Base-by-base conservation (phyloP, 2,113 vertebrate genomes). In the Xerus inauris region DNA sequence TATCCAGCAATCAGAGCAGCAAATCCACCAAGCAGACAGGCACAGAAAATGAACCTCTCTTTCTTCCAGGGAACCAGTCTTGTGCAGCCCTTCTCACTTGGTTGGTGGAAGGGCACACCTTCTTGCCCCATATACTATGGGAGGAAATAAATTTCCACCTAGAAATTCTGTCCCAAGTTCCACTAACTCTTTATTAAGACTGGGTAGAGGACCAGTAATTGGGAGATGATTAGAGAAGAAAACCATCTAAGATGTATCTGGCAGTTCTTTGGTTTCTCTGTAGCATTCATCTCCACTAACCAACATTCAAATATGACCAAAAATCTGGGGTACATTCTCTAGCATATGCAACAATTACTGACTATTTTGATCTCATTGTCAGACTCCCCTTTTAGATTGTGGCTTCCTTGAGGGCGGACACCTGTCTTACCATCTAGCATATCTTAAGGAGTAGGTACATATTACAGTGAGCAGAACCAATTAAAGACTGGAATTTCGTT, bases 401-500 rank as follows among this genome's bases (percentile, higher is more conserved):
- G 62, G n/a, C 67, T 38, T 91, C 35, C 22, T 69, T 64, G 8
- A 71, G 91, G 87, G 9, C 24, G 49, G 57, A 35, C 20, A 38
- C 19, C 35, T 91, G 87, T 95, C 67, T 72, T 77, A 40, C 7
- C 32, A 67, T 24, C 47, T 35, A 85, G 26, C 49, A 49, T 71
- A 85, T 32, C 24, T 77, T 84, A 84, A 62, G 24, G 26, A 28
- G 24, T 62, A 35, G 7, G 24, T 67, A 73, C 64, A 71, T 57
- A 94, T 82, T 89, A 91, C 75, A 47, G 45, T 38, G 57, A 96
- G 65, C 19, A 94, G 75, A 81, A 35, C 22, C 49, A 85, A 85
- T 19, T 67, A 59, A 84, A 83, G n/a, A 49, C 1, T 49, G 38
- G 11, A 14, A 62, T 83, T 96, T 90, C 40, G 69, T 62, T 80